These are phyloP conservation scores for Palythoa grandiflora DNA, from an alignment of 92 coral and sea anemone genomes.

Conservation along the genomic window DNA sequence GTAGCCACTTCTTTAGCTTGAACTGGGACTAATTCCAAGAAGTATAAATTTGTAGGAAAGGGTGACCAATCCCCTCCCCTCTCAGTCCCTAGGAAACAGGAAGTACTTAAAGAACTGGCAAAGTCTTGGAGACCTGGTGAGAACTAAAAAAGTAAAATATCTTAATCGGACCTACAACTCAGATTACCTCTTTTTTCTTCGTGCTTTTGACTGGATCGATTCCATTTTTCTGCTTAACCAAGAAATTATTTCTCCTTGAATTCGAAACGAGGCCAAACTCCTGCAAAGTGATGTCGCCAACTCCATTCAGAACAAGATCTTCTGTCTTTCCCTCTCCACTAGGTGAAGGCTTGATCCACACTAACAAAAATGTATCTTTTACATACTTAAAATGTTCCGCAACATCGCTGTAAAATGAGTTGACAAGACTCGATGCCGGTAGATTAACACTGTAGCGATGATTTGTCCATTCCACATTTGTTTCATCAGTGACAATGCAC, in stretches of 20 bases:
- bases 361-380: conserved; percentile 75
- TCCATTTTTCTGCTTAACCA: conserved; percentile 82
- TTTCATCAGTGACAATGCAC: conserved; percentile 92
- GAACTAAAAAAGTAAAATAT: too few relatives aligned
- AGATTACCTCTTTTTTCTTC: conserved; percentile 40
- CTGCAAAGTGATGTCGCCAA: conserved; percentile 67
- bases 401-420: conserved; percentile 68
- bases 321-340: conserved; percentile 44
- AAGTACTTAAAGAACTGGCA: too few relatives aligned
- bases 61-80: too few relatives aligned
- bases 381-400: conserved; percentile 83
- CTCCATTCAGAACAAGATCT: conserved; percentile 77
- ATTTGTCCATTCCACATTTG: conserved; percentile 74
- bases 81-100: too few relatives aligned
- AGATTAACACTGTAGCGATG: conserved; percentile 66
- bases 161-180: too few relatives aligned
- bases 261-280: conserved; percentile 84
- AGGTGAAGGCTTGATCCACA: conserved; percentile 67
- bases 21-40: too few relatives aligned
- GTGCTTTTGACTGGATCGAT: conserved; percentile 65
- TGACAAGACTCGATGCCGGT: conserved; percentile 75
- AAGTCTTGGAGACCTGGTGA: too few relatives aligned
- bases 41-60: too few relatives aligned
- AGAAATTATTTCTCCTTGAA: conserved; percentile 79
- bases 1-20: too few relatives aligned